These are phyloP conservation scores for Didymodactylos carnosus DNA, from an alignment of 2,888 invertebrate genomes.

Conservation along the genomic window DNA sequence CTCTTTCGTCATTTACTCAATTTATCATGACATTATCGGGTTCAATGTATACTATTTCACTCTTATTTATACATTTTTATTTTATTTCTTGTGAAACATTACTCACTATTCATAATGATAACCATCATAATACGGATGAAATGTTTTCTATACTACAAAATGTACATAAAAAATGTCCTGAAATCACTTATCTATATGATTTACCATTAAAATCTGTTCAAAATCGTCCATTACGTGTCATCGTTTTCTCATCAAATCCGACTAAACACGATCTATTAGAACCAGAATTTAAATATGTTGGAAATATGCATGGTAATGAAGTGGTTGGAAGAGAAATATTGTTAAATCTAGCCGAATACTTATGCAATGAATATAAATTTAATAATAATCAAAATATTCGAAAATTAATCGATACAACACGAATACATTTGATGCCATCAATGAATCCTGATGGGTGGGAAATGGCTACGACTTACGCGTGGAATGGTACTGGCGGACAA, in stretches of 20 bases:
- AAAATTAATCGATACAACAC: slow-evolving; percentile 74
- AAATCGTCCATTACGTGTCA: slow-evolving; percentile 52
- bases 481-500: not conserved
- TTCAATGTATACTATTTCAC: too few species aligned
- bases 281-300: slow-evolving; percentile 27
- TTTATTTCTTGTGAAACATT: too few species aligned
- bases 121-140: slow-evolving; percentile 56
- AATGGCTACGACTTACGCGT: slow-evolving; percentile 48
- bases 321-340: slow-evolving; percentile 64
- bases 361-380: slow-evolving; percentile 20
- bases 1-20: too few species aligned
- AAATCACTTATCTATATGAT: slow-evolving; percentile 55
- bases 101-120: too few species aligned
- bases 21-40: too few species aligned
- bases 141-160: slow-evolving; percentile 45
- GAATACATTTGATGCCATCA: slow-evolving; percentile 85
- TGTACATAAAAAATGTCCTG: slow-evolving; percentile 52
- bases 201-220: slow-evolving; percentile 44
- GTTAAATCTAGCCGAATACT: slow-evolving; percentile 40
- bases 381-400: slow-evolving; percentile 60
- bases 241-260: slow-evolving; percentile 57
- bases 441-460: slow-evolving; percentile 90
- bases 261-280: slow-evolving; percentile 53
- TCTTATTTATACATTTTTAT: too few species aligned
- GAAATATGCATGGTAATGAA: slow-evolving; percentile 38